Evolutionary conservation across 2,888 invertebrate genomes (phyloP).

Genomic region (Lissonota sp.): DNA sequence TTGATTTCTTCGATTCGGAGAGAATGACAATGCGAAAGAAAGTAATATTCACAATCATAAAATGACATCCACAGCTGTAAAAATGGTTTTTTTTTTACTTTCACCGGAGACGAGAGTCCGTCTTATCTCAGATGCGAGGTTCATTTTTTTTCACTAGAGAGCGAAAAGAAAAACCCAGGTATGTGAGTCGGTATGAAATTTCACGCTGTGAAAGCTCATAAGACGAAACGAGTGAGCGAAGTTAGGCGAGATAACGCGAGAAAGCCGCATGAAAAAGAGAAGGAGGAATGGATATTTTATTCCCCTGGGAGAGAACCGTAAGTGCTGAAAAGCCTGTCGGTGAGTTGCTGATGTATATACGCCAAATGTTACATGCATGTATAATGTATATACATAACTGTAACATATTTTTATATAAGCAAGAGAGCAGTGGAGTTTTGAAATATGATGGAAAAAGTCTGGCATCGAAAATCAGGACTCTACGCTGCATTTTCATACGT

Average conservation of each 20-base stretch:
- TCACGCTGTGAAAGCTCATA: constrained; percentile 45
- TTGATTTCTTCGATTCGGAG: background rate
- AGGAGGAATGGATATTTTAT: constrained; percentile 54
- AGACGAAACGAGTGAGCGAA: constrained; percentile 51
- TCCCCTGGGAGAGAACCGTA: constrained; percentile 40
- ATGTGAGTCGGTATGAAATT: constrained; percentile 38
- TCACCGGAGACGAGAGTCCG: constrained; percentile 1
- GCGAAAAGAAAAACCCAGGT: constrained; percentile 10
- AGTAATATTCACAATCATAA: background rate
- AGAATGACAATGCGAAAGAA: background rate
- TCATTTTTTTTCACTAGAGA: constrained; percentile 18
- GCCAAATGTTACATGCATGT: constrained; percentile 15
- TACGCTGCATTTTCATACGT: constrained; percentile 1
- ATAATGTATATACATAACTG: constrained; percentile 4
- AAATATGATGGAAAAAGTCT: constrained; percentile 30
- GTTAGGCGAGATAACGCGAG: constrained; percentile 22
- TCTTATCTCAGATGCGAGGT: constrained; percentile 27
- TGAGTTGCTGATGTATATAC: constrained; percentile 17
- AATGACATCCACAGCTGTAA: too few species aligned
- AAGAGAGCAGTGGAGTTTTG: background rate
- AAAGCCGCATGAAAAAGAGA: background rate
- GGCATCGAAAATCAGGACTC: constrained; percentile 9
- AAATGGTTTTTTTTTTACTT: too few species aligned
- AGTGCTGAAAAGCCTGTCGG: constrained; percentile 29
- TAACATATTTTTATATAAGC: background rate